A percentile compares a stretch with the other conserved stretches of the same genome.
These are phyloP conservation scores for Hypsopygia costalis DNA, from an alignment of 2,888 invertebrate genomes.

Conservation along the genomic window DNA sequence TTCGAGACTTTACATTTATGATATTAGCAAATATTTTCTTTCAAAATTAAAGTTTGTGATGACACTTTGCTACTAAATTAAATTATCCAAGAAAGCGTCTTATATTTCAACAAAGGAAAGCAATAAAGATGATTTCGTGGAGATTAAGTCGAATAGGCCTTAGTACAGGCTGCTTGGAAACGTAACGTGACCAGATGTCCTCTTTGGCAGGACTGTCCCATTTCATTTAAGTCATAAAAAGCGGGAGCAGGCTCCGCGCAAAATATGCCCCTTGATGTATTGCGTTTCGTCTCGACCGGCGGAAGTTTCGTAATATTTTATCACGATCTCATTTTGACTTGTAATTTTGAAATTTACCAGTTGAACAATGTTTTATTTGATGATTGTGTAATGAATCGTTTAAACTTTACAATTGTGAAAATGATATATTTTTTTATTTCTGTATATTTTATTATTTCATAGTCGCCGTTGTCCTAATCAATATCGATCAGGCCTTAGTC, in stretches of 20 bases:
- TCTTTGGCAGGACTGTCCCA: not conserved
- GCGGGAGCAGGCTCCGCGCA: not conserved
- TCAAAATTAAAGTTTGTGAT: not conserved
- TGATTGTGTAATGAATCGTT: not conserved
- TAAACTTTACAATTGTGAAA: too few relatives aligned
- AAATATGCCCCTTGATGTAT: not conserved
- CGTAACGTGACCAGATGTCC: slow-evolving; percentile 5
- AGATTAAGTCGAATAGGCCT: not conserved
- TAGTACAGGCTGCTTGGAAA: not conserved
- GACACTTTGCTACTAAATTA: not conserved
- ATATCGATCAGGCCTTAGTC: too few relatives aligned
- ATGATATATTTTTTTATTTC: too few relatives aligned
- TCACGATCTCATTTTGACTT: not conserved
- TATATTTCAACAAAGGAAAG: not conserved
- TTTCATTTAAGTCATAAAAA: slow-evolving; percentile 2
- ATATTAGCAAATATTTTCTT: too few relatives aligned
- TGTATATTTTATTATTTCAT: too few relatives aligned
- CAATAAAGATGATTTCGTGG: not conserved
- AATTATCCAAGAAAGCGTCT: not conserved
- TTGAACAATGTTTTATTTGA: not conserved
- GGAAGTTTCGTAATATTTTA: not conserved
- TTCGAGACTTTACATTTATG: too few relatives aligned
- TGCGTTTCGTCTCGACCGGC: not conserved
- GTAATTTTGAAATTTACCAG: not conserved
- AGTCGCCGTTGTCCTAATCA: too few relatives aligned